Conservation (phyloP, 2,888 invertebrate genomes). For the Andrena minutula region DNA sequence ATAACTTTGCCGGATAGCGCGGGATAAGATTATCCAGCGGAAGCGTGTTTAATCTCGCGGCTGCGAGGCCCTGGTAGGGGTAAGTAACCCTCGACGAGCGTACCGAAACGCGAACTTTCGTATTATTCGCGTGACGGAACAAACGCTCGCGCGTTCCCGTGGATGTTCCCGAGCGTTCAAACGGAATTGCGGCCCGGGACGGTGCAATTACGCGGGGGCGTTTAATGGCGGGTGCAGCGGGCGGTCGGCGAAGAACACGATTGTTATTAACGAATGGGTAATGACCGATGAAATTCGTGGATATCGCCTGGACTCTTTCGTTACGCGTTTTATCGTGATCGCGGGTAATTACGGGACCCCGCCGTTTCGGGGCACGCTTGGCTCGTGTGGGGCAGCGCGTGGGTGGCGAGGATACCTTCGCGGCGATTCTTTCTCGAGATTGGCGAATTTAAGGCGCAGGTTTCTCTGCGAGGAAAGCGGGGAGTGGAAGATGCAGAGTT, state of each 20-base stretch:
- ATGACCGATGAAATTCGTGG: constrained; percentile 48
- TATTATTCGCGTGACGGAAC: constrained; percentile 35
- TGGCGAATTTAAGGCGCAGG: neutral
- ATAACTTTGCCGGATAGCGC: constrained; percentile 5
- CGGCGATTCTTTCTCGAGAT: constrained; percentile 8
- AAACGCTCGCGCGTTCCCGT: constrained; percentile 9
- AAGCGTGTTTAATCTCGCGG: constrained; percentile 60
- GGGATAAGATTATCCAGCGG: constrained; percentile 57
- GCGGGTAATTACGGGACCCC: constrained; percentile 33
- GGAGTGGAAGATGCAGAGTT: too few relatives aligned
- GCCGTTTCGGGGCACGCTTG: neutral
- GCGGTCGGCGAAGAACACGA: constrained; percentile 42
- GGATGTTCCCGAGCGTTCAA: constrained; percentile 28
- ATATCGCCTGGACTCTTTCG: constrained; percentile 28
- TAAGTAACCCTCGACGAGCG: constrained; percentile 25
- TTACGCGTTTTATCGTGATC: constrained; percentile 43
- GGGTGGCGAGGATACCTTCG: constrained; percentile 13
- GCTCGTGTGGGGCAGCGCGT: neutral
- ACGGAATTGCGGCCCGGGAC: constrained; percentile 28
- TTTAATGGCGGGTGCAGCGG: constrained; percentile 53
- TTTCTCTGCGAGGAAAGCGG: neutral
- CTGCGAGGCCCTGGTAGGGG: constrained; percentile 7
- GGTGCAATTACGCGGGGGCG: constrained; percentile 51
- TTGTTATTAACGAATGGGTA: constrained; percentile 55
- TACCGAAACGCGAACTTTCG: constrained; percentile 46